These are phyloP conservation scores for Anguilla rostrata DNA, from an alignment of 2,113 vertebrate species.

Conservation along the genomic window DNA sequence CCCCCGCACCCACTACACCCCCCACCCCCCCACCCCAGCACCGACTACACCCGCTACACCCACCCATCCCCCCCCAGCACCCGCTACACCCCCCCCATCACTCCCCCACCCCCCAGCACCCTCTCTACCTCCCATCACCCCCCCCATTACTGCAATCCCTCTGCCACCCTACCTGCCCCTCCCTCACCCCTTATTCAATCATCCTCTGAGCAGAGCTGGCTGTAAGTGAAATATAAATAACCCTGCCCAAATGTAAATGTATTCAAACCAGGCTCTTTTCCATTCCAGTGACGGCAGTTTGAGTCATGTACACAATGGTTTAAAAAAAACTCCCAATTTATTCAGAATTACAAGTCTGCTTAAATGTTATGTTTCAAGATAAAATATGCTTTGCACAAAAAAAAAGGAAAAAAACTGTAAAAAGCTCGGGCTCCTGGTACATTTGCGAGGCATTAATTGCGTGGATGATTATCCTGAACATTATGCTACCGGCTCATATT, in stretches of 20 bases:
- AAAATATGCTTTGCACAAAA: conserved; percentile 55
- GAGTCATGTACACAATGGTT: not conserved
- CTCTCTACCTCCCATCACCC: not conserved
- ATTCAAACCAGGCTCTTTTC: not conserved
- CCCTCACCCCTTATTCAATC: not conserved
- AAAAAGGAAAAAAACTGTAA: conserved; percentile 15
- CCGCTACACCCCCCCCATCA: too few species aligned
- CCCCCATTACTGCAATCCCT: not conserved
- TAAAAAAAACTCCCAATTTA: not conserved
- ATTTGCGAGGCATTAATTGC: conserved; percentile 72
- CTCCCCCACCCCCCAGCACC: too few species aligned
- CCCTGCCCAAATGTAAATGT: not conserved
- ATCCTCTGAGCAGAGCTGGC: not conserved
- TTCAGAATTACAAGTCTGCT: conserved; percentile 14
- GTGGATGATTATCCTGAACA: conserved; percentile 67
- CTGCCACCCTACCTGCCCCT: not conserved
- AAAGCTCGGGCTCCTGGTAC: conserved; percentile 52
- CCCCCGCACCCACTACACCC: too few species aligned
- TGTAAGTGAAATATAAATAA: not conserved
- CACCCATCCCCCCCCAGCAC: too few species aligned
- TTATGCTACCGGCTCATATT: conserved; percentile 68
- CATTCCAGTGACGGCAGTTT: not conserved
- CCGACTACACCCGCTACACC: too few species aligned
- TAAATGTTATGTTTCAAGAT: conserved; percentile 58
- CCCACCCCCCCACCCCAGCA: too few species aligned